Percentiles rank a stretch among this genome's conserved stretches.
Conservation (phyloP, 2,113 vertebrate species). For the Cephalopholis sonnerati region DNA sequence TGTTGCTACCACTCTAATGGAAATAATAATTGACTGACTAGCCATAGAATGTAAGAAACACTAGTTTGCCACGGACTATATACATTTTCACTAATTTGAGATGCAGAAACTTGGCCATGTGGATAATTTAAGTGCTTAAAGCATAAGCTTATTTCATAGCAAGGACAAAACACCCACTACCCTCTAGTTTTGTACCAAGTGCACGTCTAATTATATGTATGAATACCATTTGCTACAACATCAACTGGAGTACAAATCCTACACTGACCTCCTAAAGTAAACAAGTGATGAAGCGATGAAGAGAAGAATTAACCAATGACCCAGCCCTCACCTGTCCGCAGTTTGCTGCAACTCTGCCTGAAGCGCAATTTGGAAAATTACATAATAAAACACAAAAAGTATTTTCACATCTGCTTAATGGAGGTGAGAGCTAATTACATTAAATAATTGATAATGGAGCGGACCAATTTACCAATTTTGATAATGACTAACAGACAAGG, state of each 20-base stretch:
- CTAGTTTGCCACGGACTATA: conserved; percentile 56
- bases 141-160: neutral
- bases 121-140: conserved; percentile 14
- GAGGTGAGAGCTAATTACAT: conserved; percentile 88
- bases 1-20: neutral
- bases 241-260: conserved; percentile 24
- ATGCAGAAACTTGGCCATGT: conserved; percentile 16
- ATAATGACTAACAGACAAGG: conserved; percentile 90
- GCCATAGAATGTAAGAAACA: conserved; percentile 2
- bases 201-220: conserved; percentile 8
- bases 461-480: conserved; percentile 91
- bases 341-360: conserved; percentile 76
- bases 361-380: conserved; percentile 85
- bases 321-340: conserved; percentile 79
- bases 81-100: conserved; percentile 46
- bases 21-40: conserved; percentile 8
- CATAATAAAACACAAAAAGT: conserved; percentile 83
- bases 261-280: conserved; percentile 63
- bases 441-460: conserved; percentile 93
- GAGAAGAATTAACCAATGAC: conserved; percentile 78
- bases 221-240: conserved; percentile 18
- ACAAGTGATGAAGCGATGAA: conserved; percentile 70
- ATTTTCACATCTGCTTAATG: conserved; percentile 87
- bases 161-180: conserved; percentile 7
- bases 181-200: conserved; percentile 1